These are phyloP conservation scores for Anneissia japonica DNA, from an alignment of 35 echinoderm and acorn worm species.

Conservation along the genomic window DNA sequence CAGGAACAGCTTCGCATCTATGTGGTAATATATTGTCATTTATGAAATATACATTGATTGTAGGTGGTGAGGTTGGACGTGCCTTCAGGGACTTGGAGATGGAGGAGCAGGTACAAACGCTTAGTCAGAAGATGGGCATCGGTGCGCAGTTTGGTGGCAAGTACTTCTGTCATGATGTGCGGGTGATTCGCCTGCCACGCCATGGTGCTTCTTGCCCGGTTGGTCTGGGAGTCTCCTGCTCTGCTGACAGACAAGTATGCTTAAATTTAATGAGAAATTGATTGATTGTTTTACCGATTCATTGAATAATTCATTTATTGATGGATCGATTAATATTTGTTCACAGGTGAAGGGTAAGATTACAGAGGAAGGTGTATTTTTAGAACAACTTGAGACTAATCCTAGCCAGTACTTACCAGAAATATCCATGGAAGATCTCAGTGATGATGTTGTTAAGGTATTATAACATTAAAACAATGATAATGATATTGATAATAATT, in stretches of 20 bases:
- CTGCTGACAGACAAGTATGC: conserved; percentile 89
- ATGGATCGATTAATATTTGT: not conserved
- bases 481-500: too few species aligned
- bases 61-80: conserved; percentile 80
- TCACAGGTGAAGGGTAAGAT: conserved; percentile 85
- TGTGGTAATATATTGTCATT: too few species aligned
- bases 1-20: too few species aligned
- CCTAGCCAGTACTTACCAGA: conserved; percentile 86
- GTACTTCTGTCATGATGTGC: conserved; percentile 98
- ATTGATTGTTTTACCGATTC: too few species aligned
- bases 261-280: not conserved
- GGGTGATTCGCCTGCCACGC: conserved; percentile 81
- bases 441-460: conserved; percentile 87
- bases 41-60: not conserved
- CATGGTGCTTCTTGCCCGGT: conserved; percentile 93
- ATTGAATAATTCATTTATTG: not conserved
- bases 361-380: conserved; percentile 93
- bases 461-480: not conserved
- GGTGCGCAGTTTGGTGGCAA: conserved; percentile 99
- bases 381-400: conserved; percentile 91
- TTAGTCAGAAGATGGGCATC: conserved; percentile 70
- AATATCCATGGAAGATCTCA: conserved; percentile 49
- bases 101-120: conserved; percentile 77
- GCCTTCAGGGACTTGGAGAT: conserved; percentile 90
- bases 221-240: conserved; percentile 90